These are phyloP conservation scores for Papilio polyxenes DNA, from an alignment of 1,140 invertebrate species.

Conservation along the genomic window DNA sequence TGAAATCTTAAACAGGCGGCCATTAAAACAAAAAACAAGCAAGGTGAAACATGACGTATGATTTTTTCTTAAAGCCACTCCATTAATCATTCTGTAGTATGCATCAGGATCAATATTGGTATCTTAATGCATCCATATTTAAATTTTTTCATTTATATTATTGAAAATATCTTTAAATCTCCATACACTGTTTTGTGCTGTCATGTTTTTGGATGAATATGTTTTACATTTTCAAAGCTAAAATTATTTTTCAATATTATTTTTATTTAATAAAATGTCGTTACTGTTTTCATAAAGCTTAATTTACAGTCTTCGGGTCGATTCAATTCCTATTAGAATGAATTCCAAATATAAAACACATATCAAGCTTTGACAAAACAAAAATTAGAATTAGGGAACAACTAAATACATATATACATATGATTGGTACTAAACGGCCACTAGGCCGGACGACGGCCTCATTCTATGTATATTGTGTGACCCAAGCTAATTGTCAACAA, in stretches of 20 bases:
- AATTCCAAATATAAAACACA: too few relatives aligned
- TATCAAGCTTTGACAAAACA: too few relatives aligned
- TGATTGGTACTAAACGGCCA: background rate
- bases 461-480: background rate
- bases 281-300: background rate
- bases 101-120: constrained; percentile 18
- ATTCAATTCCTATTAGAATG: too few relatives aligned
- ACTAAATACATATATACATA: background rate
- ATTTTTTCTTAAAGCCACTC: constrained; percentile 8
- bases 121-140: constrained; percentile 6
- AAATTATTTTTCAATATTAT: background rate
- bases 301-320: too few relatives aligned
- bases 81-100: constrained; percentile 1
- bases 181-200: background rate
- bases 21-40: background rate
- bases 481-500: constrained; percentile 12
- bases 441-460: background rate
- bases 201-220: background rate
- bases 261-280: background rate
- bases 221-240: background rate
- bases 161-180: background rate
- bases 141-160: background rate
- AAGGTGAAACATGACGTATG: constrained; percentile 5
- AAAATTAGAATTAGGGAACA: background rate
- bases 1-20: background rate